Evolutionary conservation across 2,888 invertebrate species (phyloP).

Genomic region (Philereme transversata): DNA sequence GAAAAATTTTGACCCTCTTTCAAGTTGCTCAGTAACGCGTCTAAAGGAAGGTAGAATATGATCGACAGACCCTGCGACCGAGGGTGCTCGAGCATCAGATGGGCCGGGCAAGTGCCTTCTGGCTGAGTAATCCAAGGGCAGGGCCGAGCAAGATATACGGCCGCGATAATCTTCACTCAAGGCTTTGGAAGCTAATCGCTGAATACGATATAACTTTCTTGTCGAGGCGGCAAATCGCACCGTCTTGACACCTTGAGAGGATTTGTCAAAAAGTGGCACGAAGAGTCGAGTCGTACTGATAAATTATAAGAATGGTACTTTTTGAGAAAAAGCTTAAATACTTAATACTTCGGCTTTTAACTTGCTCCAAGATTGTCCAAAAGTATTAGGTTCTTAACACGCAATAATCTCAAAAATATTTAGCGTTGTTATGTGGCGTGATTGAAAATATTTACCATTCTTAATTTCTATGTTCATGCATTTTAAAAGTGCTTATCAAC

Average conservation of each 20-base stretch:
- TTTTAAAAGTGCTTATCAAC: constrained; percentile 4
- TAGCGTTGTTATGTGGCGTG: constrained; percentile 1
- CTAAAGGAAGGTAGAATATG: constrained; percentile 38
- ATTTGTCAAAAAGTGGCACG: constrained; percentile 15
- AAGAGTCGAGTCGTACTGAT: not conserved
- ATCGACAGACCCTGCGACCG: constrained; percentile 47
- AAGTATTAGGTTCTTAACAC: not conserved
- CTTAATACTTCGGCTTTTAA: too few relatives aligned
- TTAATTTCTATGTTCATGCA: not conserved
- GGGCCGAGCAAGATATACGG: constrained; percentile 57
- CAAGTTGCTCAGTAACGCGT: constrained; percentile 14
- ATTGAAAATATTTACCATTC: not conserved
- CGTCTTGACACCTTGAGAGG: constrained; percentile 11
- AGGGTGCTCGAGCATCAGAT: constrained; percentile 48
- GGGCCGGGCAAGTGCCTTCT: constrained; percentile 49
- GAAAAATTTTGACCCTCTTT: constrained; percentile 12
- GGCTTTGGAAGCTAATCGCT: constrained; percentile 61
- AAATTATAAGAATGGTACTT: too few relatives aligned
- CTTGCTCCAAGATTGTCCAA: too few relatives aligned
- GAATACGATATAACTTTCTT: constrained; percentile 52
- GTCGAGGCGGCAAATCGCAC: constrained; percentile 28
- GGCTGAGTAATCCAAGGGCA: constrained; percentile 56
- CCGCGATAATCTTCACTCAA: constrained; percentile 65
- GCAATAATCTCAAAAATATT: not conserved
- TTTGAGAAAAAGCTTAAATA: too few relatives aligned